A percentile compares a stretch with the other conserved stretches of the same genome.
Conservation (phyloP, 2,888 invertebrate genomes). For the Diplolepis rosae region DNA sequence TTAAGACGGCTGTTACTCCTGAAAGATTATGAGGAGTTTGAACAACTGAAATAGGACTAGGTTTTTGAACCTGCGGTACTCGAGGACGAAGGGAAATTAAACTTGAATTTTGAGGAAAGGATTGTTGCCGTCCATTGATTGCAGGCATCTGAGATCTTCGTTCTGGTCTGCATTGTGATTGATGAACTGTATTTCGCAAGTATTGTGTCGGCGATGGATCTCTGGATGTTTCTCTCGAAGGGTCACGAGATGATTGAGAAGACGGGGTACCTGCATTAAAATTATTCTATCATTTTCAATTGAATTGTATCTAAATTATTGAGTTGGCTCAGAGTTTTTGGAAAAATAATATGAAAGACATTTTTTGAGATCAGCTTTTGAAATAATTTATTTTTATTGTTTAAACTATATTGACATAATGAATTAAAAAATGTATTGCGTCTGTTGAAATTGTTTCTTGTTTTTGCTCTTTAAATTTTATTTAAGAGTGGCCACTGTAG, state of each 20-base stretch:
- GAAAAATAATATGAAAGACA: conserved; percentile 31
- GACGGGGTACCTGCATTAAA: conserved; percentile 72
- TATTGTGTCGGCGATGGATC: conserved; percentile 71
- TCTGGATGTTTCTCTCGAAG: conserved; percentile 72
- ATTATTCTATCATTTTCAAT: no score
- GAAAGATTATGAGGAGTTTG: background rate
- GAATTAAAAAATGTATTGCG: no score
- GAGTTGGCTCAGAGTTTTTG: no score
- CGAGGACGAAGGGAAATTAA: background rate
- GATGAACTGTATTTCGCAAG: conserved; percentile 50
- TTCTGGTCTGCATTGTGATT: conserved; percentile 61
- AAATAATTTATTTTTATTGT: no score
- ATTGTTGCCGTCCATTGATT: conserved; percentile 59
- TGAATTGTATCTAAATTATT: no score
- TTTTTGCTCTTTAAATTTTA: no score
- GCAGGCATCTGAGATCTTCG: conserved; percentile 60
- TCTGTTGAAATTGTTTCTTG: no score
- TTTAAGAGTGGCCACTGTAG: no score
- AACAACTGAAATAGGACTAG: background rate
- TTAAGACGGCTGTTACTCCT: background rate
- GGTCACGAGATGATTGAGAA: conserved; percentile 74
- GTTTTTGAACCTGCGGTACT: background rate
- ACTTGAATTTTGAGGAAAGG: background rate
- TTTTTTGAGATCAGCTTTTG: background rate
- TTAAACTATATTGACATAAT: no score